These are phyloP conservation scores for Ibidorhyncha struthersii DNA, from an alignment of 2,113 vertebrate species.

Conservation along the genomic window DNA sequence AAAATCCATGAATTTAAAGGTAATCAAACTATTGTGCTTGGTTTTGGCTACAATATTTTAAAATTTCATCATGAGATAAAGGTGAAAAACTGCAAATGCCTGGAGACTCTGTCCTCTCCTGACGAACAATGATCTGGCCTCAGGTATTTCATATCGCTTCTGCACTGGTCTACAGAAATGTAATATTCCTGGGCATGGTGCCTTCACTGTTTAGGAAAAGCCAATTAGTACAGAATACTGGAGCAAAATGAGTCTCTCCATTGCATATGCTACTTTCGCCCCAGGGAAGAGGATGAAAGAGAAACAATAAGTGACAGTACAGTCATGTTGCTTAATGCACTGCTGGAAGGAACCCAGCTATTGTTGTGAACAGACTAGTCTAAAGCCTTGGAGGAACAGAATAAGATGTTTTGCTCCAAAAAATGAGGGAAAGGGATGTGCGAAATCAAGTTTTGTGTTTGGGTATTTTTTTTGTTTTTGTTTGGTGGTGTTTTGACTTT, in stretches of 20 bases:
- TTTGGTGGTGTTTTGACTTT: neutral
- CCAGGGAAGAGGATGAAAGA: neutral
- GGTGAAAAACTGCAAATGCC: neutral
- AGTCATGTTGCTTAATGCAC: neutral
- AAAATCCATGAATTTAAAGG: neutral
- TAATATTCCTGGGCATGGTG: neutral
- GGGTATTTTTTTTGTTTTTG: rapidly evolving
- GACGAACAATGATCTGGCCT: neutral
- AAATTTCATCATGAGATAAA: neutral
- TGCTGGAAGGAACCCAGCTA: neutral
- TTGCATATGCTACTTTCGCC: neutral
- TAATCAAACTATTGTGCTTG: neutral
- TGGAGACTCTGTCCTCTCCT: neutral
- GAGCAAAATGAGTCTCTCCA: neutral
- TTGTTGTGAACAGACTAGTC: neutral
- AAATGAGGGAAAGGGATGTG: rapidly evolving
- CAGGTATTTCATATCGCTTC: neutral
- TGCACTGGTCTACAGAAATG: neutral
- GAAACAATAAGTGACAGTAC: neutral
- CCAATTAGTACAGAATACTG: slow-evolving; percentile 22
- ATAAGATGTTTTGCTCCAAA: neutral
- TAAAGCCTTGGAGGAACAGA: neutral
- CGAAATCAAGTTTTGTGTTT: neutral
- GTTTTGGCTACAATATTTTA: neutral
- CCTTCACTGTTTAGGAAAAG: slow-evolving; percentile 13